phyloP scores from a whole-genome alignment of 1,140 invertebrate species.

The Hesperophylax magnus region DNA sequence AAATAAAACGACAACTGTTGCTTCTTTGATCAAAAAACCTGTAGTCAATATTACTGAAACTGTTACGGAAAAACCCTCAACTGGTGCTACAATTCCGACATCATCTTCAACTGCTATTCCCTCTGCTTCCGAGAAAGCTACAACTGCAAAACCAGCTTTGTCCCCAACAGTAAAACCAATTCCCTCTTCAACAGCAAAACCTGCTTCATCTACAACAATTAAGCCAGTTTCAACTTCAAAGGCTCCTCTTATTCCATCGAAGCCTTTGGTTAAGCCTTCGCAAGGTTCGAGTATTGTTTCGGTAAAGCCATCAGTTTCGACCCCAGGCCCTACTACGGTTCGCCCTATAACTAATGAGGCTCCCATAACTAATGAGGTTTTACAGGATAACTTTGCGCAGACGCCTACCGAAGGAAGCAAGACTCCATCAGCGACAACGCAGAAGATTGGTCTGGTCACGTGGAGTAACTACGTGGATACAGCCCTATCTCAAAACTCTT shows the following conservation, averaged over 20 bases:
- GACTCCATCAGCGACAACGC: constrained; percentile 59
- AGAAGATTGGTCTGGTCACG: constrained; percentile 70
- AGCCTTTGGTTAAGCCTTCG: constrained; percentile 1
- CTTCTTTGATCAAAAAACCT: neutral
- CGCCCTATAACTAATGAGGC: constrained; percentile 48
- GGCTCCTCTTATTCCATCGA: constrained; percentile 17
- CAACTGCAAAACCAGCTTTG: constrained; percentile 51
- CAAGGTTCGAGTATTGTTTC: constrained; percentile 10
- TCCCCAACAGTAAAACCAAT: constrained; percentile 17
- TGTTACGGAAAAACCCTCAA: constrained; percentile 54
- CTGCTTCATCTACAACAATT: constrained; percentile 50
- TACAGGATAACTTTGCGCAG: constrained; percentile 45
- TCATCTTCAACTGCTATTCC: constrained; percentile 58
- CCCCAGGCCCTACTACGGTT: constrained; percentile 60
- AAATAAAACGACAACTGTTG: constrained; percentile 36
- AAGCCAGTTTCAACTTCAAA: constrained; percentile 52
- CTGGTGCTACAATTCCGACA: constrained; percentile 57
- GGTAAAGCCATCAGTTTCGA: constrained; percentile 44
- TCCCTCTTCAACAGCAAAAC: constrained; percentile 42
- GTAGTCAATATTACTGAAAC: constrained; percentile 49
- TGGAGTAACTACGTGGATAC: constrained; percentile 74
- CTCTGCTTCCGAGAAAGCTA: constrained; percentile 47
- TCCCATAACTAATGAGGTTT: constrained; percentile 41
- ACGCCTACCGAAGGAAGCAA: constrained; percentile 59
- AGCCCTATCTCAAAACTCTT: constrained; percentile 60